Base-by-base conservation (phyloP, 2,113 vertebrate genomes). In the Riparia riparia region DNA sequence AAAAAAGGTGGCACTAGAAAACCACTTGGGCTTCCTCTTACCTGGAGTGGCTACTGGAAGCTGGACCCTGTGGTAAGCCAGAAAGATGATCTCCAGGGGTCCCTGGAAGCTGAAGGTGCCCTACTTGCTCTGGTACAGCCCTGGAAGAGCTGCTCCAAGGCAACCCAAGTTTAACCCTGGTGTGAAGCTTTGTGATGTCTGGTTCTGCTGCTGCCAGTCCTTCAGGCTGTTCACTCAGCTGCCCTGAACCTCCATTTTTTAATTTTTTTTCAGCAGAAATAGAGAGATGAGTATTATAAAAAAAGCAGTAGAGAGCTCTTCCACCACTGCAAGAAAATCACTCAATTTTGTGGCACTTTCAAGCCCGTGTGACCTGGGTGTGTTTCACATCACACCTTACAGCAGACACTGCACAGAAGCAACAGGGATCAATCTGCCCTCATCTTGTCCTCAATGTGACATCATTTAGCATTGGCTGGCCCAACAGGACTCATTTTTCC, bases 161-260 rank as follows among this genome's bases (percentile, higher is more conserved):
- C 24, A 39, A 34, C 14, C 2, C 1, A 10, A n/a, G 6, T 31
- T 61, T 77, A 57, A 41, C 10, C 4, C 4, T 0, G 0, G 13
- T 0, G 0, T 60, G 66, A 86, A 47, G 11, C 10, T 34, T 58
- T 70, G 25, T 47, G 17, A n/a, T 56, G 28, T 11, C 45, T 92
- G 25, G 17, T 69, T 79, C 70, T 72, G 44, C 20, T 68, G 53
- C 34, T 90, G 26, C 12, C n/a, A 61, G 11, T 56, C 32, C 42
- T 77, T 49, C 26, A 28, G 14, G 11, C 53, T 61, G 15, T 42
- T 90, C 41, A 17, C 18, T 76, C 41, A 66, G 14, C 9, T 57
- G 17, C 32, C 77, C 49, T n/a, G 17, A 83, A 60, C 10, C 9
- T 79, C 21, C 2, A 1, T 26, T 70, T 77, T 85, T 66, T 31